Conservation (phyloP, 37 sponge, comb jelly and placozoan species). For the Oopsacas minuta region DNA sequence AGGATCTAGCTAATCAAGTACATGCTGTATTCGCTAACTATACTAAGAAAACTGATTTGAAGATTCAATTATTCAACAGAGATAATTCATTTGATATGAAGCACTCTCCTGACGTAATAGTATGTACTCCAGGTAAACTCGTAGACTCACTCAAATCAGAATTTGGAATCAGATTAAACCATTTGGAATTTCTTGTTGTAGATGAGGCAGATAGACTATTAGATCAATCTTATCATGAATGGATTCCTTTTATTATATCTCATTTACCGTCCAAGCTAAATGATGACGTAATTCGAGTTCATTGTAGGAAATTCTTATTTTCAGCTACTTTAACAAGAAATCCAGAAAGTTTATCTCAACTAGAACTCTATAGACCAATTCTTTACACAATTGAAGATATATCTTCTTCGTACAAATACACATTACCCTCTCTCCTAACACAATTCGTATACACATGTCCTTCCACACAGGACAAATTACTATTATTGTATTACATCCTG, state of each 20-base stretch:
- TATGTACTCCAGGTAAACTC: conserved; percentile 81
- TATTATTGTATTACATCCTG: conserved; percentile 53
- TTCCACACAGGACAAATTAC: conserved; percentile 44
- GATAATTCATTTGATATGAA: background rate
- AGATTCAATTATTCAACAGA: conserved; percentile 25
- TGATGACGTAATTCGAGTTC: background rate
- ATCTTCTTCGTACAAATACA: conserved; percentile 1
- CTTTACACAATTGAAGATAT: conserved; percentile 40
- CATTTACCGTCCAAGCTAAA: background rate
- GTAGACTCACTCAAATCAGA: conserved; percentile 42
- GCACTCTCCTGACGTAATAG: conserved; percentile 37
- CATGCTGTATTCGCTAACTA: conserved; percentile 41
- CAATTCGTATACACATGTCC: background rate
- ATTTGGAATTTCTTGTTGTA: conserved; percentile 67
- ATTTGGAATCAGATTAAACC: conserved; percentile 23
- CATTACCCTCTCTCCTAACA: background rate
- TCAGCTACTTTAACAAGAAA: conserved; percentile 82
- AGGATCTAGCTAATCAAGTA: conserved; percentile 66
- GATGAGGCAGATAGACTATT: conserved; percentile 89
- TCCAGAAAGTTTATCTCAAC: conserved; percentile 66
- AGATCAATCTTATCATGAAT: conserved; percentile 53
- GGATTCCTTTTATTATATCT: conserved; percentile 32
- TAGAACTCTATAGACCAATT: conserved; percentile 51
- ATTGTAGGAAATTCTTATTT: conserved; percentile 80
- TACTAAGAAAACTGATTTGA: conserved; percentile 35